A percentile compares a stretch with the other conserved stretches of the same genome.
phyloP scores from a whole-genome alignment of 2,888 invertebrate genomes.

The Andrena dorsata region DNA sequence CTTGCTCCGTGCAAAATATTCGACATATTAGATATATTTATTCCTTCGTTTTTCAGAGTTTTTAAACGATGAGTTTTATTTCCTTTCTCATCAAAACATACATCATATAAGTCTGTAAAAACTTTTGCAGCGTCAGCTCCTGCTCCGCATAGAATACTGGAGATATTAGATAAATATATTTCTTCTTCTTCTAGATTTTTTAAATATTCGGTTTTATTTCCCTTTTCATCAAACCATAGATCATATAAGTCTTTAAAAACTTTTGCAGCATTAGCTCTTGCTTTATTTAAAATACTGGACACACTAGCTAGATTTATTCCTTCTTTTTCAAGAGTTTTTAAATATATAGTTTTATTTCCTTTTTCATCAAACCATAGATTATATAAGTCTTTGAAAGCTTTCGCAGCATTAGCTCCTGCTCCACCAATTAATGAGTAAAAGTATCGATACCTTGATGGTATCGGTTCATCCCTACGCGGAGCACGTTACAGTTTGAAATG shows the following conservation, averaged over 20 bases:
- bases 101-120: background rate
- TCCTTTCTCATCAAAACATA: background rate
- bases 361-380: no score
- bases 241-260: no score
- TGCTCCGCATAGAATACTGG: background rate
- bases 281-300: background rate
- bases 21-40: background rate
- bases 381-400: no score
- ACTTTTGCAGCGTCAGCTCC: constrained; percentile 1
- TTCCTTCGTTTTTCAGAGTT: no score
- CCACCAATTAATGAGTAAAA: no score
- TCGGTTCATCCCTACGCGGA: no score
- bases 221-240: background rate
- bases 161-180: background rate
- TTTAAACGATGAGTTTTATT: no score
- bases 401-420: background rate
- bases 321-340: no score
- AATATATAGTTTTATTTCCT: no score
- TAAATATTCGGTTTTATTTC: background rate
- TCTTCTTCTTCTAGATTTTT: background rate
- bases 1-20: no score
- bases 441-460: no score
- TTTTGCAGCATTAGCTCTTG: background rate
- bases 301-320: no score
- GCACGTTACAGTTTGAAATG: constrained; percentile 13